phyloP scores from a whole-genome alignment of 2,888 invertebrate genomes.

The Pristionchus arcanus region DNA sequence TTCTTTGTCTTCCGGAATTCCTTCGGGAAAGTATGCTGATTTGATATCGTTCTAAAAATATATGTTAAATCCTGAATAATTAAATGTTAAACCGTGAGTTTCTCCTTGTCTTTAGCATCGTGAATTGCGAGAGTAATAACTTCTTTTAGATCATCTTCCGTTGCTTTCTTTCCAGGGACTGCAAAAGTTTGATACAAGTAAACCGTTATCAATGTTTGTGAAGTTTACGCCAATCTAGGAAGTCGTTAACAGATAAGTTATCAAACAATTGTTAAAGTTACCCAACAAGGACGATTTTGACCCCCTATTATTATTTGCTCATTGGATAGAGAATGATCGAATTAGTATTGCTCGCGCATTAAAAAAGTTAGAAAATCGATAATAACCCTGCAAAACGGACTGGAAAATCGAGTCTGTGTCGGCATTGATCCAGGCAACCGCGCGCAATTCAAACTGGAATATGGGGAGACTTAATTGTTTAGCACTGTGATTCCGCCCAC shows the following conservation, averaged over 20 bases:
- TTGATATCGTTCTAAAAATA: conserved; percentile 65
- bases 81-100: neutral
- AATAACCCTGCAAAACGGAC: too few relatives aligned
- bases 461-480: too few relatives aligned
- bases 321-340: too few relatives aligned
- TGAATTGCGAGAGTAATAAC: conserved; percentile 45
- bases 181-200: conserved; percentile 28
- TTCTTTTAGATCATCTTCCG: neutral
- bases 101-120: neutral
- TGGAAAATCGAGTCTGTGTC: too few relatives aligned
- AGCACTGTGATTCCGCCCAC: too few relatives aligned
- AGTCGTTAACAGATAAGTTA: neutral
- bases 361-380: too few relatives aligned
- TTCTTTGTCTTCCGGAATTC: conserved; percentile 62
- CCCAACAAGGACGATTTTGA: too few relatives aligned
- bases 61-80: conserved; percentile 28
- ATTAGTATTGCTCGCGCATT: too few relatives aligned
- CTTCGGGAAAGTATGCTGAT: conserved; percentile 64
- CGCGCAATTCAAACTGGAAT: too few relatives aligned
- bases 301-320: too few relatives aligned
- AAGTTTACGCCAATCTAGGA: neutral
- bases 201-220: neutral
- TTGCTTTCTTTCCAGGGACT: conserved; percentile 56
- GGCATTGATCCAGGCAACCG: too few relatives aligned
- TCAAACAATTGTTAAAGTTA: too few relatives aligned